These are phyloP conservation scores for Pachypanchax playfairii DNA, from an alignment of 2,113 vertebrate species.

Conservation along the genomic window DNA sequence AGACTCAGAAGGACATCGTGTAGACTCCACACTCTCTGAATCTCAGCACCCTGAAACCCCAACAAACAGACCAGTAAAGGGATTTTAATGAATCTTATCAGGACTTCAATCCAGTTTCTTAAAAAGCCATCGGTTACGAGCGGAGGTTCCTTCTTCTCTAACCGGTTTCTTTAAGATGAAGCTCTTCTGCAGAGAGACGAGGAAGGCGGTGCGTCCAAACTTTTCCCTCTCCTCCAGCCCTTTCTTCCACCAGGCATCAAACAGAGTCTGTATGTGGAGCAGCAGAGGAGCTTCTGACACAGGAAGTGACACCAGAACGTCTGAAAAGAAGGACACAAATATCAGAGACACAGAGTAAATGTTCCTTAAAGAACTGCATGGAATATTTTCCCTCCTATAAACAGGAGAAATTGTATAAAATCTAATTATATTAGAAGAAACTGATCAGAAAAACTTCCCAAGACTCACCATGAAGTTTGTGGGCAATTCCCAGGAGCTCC, in stretches of 20 bases:
- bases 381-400: not conserved
- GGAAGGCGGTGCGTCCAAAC: constrained; percentile 86
- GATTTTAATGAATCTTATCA: not conserved
- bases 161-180: constrained; percentile 83
- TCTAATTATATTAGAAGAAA: not conserved
- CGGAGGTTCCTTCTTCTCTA: constrained; percentile 36
- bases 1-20: constrained; percentile 84
- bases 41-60: constrained; percentile 82
- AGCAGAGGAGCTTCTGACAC: constrained; percentile 77
- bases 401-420: not conserved
- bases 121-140: not conserved
- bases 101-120: not conserved
- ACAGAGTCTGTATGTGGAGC: constrained; percentile 78
- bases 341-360: not conserved
- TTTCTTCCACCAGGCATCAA: constrained; percentile 90
- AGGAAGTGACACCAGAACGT: constrained; percentile 79
- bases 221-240: constrained; percentile 87
- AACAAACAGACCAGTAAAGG: not conserved
- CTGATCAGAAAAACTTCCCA: not conserved
- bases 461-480: constrained; percentile 82
- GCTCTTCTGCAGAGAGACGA: constrained; percentile 83
- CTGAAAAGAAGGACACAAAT: constrained; percentile 64
- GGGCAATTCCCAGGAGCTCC: constrained; percentile 81
- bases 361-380: not conserved
- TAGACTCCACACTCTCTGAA: constrained; percentile 84